Base-by-base conservation (phyloP, 1,140 invertebrate genomes). In the Proctacanthus coquilletti region DNA sequence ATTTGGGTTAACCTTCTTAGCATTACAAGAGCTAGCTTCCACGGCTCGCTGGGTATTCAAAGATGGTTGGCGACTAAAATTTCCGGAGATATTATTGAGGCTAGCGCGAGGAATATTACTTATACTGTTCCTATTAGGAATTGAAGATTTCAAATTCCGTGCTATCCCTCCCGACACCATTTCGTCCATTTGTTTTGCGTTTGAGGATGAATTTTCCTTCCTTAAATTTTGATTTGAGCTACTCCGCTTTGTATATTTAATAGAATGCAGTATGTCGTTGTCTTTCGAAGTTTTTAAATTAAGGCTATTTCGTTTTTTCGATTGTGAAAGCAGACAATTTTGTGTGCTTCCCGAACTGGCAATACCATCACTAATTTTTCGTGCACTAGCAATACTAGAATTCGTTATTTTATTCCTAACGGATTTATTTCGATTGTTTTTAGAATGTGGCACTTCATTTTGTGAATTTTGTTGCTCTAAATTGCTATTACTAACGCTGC, bases 51-150 rank as follows among this genome's bases (percentile, higher is more conserved):
- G 13, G 15, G 18, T 11, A 17, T 19, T 25, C 21, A 27, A 4
- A 18, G 11, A 18, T 23, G 21, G 21, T 41, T 29, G 13, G 11
- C 18, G 33, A 14, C 17, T 14, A 11, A 33, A 20, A 17, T 20
- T 36, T 32, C n/a, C n/a, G n/a, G n/a, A n/a, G n/a, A n/a, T n/a
- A n/a, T n/a, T n/a, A n/a, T n/a, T n/a, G n/a, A 60, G 44, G 34
- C 54, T 60, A 21, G 52, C 56, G 25, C 56, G 48, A 18, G 56
- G 56, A 45, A 60, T 60, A 11, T 60, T 60, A 42, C 52, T 60
- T 18, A 60, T 57, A 45, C 56, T 60, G 20, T 8, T n/a, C 8
- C 34, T 23, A 23, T 23, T 25, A 6, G 23, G n/a, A 8, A n/a
- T 8, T 25, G 23, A 25, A 8, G 23, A 25, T 25, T 25, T 25